Percentiles rank a stretch among this genome's conserved stretches.
Evolutionary conservation across 2,888 invertebrate species (phyloP).

Genomic region (Neoitamus cyanurus): DNA sequence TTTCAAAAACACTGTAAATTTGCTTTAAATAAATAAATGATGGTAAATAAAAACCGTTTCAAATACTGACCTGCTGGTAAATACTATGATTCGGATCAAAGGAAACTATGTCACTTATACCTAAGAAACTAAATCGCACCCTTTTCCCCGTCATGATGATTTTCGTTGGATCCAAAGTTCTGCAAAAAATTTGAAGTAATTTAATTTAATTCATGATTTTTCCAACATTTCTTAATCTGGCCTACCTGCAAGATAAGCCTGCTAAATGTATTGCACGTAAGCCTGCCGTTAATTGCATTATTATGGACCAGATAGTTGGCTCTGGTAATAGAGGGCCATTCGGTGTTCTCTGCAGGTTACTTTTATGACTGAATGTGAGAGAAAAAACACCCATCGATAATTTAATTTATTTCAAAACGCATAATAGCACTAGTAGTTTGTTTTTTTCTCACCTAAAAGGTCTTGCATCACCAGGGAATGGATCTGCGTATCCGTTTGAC

Average conservation of each 20-base stretch:
- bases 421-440: background rate
- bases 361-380: conserved; percentile 63
- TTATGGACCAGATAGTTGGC: conserved; percentile 92
- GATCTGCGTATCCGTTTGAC: conserved; percentile 75
- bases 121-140: conserved; percentile 83
- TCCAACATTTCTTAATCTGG: background rate
- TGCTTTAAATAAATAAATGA: background rate
- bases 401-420: background rate
- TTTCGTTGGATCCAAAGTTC: conserved; percentile 92
- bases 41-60: background rate
- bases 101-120: conserved; percentile 83
- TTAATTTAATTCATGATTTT: background rate
- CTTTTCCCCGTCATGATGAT: conserved; percentile 84
- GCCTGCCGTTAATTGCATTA: conserved; percentile 95
- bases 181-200: conserved; percentile 57
- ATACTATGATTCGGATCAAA: conserved; percentile 80
- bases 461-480: conserved; percentile 83
- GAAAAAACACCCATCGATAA: conserved; percentile 42
- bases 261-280: conserved; percentile 88
- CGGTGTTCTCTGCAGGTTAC: conserved; percentile 67
- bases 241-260: conserved; percentile 72
- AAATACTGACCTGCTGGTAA: conserved; percentile 70
- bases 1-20: conserved; percentile 12
- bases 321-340: conserved; percentile 86
- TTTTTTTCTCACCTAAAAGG: conserved; percentile 63